Evolutionary conservation across 2,113 vertebrate genomes (phyloP).

Genomic region (Seriola quinqueradiata): DNA sequence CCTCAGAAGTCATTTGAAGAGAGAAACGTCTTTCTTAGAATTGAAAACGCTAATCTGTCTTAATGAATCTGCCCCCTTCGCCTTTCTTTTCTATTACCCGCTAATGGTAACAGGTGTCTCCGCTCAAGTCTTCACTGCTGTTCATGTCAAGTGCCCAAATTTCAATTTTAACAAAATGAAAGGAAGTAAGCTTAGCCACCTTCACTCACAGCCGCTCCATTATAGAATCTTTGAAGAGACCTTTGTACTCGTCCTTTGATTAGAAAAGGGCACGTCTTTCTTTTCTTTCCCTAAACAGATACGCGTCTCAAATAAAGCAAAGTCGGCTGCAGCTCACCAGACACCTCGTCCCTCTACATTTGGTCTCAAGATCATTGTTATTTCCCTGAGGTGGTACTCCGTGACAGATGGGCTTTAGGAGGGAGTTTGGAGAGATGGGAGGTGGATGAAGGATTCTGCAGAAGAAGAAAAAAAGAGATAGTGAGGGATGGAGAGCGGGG

Average conservation of each 20-base stretch:
- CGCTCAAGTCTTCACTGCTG: slow-evolving; percentile 7
- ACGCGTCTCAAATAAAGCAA: slow-evolving; percentile 10
- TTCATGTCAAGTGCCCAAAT: slow-evolving; percentile 25
- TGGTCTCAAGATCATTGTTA: slow-evolving; percentile 48
- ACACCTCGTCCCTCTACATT: slow-evolving; percentile 20
- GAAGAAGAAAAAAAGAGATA: slow-evolving; percentile 39
- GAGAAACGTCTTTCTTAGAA: background rate
- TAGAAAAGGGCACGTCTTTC: background rate
- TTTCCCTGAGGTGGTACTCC: slow-evolving; percentile 59
- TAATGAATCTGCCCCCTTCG: slow-evolving; percentile 23
- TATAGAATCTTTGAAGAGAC: slow-evolving; percentile 3
- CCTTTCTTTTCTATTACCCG: background rate
- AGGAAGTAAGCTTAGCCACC: slow-evolving; percentile 1
- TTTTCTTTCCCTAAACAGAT: background rate
- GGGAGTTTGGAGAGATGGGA: slow-evolving; percentile 38
- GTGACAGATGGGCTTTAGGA: slow-evolving; percentile 69
- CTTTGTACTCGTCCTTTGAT: slow-evolving; percentile 23
- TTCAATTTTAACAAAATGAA: slow-evolving; percentile 24
- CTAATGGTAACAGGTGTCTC: slow-evolving; percentile 14
- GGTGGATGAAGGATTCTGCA: slow-evolving; percentile 46
- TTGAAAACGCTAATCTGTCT: background rate
- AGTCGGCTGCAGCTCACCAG: slow-evolving; percentile 2
- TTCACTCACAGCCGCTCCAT: slow-evolving; percentile 8
- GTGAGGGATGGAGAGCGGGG: slow-evolving; percentile 34
- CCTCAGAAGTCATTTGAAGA: background rate